Conservation (phyloP, 2,888 invertebrate species). For the Parasteatoda lunata region DNA sequence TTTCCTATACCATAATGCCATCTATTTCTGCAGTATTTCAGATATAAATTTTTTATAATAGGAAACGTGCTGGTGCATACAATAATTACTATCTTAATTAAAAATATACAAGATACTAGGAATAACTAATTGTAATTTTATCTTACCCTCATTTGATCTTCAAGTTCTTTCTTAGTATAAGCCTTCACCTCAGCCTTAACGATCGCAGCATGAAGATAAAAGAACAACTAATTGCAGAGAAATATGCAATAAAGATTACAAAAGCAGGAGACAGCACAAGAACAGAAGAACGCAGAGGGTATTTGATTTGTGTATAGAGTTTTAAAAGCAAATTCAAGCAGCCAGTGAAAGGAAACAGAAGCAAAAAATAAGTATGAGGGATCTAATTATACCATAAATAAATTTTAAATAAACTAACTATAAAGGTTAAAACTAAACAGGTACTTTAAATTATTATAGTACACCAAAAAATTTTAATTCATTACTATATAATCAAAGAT, state of each 20-base stretch:
- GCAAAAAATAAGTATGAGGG: neutral
- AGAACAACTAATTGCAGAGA: slow-evolving; percentile 38
- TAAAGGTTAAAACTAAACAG: no score
- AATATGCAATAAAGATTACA: neutral
- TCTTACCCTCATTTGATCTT: slow-evolving; percentile 75
- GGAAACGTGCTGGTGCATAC: no score
- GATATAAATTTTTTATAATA: no score
- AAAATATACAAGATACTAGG: no score
- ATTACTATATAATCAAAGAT: no score
- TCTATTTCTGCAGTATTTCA: no score
- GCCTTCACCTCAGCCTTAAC: slow-evolving; percentile 74
- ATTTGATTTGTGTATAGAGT: neutral
- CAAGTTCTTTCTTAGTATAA: slow-evolving; percentile 74
- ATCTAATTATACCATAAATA: neutral
- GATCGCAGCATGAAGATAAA: slow-evolving; percentile 41
- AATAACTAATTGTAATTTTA: neutral
- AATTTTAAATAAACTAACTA: no score
- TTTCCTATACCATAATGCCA: no score
- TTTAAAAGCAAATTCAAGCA: neutral
- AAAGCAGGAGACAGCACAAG: slow-evolving; percentile 63
- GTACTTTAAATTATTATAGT: no score
- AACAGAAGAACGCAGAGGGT: slow-evolving; percentile 20
- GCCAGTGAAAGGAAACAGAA: neutral
- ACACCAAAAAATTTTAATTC: no score
- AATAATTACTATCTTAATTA: no score